These are phyloP conservation scores for Eidolon dupreanum DNA, from an alignment of 2,797 vertebrate genomes.

Conservation along the genomic window DNA sequence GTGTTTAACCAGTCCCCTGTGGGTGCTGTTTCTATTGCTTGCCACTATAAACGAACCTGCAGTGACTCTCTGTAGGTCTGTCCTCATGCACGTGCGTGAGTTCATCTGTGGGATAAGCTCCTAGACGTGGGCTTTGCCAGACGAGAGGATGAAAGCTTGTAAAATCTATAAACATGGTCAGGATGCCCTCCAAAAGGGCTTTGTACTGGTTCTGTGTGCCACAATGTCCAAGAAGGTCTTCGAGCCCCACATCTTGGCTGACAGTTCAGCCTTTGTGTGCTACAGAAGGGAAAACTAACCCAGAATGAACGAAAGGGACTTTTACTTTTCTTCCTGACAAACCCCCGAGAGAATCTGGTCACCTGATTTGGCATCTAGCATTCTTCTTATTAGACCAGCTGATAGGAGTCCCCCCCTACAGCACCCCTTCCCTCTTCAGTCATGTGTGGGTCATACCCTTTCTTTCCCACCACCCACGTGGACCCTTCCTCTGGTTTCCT, in stretches of 20 bases:
- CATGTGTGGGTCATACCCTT: background rate
- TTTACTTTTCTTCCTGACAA: background rate
- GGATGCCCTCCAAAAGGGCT: background rate
- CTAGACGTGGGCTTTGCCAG: background rate
- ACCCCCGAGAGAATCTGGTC: background rate
- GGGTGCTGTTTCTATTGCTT: background rate
- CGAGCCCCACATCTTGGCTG: background rate
- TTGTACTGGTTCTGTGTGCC: background rate
- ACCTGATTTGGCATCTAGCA: background rate
- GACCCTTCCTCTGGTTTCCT: background rate
- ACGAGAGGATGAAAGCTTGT: background rate
- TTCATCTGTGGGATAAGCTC: background rate
- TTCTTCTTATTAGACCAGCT: background rate
- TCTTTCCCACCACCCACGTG: background rate
- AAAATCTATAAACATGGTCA: background rate
- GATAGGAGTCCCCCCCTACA: background rate
- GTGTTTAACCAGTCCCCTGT: background rate
- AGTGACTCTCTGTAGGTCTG: background rate
- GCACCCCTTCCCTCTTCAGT: background rate
- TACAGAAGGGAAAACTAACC: background rate
- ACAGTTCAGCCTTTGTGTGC: background rate
- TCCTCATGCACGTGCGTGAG: background rate
- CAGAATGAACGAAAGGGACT: background rate
- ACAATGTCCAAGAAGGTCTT: background rate
- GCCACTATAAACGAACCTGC: background rate